Conservation (phyloP, 2,888 invertebrate species). For the Harpagoxenus sublaevis region DNA sequence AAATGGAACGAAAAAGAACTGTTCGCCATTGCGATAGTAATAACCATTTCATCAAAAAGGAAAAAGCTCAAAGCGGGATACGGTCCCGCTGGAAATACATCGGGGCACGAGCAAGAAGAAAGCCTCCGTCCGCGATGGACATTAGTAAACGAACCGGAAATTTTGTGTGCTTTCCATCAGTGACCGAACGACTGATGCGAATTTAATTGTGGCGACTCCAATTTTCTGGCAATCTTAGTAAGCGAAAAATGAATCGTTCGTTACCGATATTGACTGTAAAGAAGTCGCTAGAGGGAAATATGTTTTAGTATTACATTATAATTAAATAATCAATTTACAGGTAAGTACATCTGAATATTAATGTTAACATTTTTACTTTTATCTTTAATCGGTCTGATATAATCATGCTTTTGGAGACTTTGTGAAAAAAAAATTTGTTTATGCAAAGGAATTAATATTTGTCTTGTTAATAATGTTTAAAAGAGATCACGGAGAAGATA, state of each 20-base stretch:
- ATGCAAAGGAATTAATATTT: not conserved
- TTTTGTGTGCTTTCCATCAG: slow-evolving; percentile 49
- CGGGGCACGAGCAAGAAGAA: slow-evolving; percentile 18
- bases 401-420: not conserved
- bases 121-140: slow-evolving; percentile 38
- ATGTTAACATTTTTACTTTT: not conserved
- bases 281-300: not conserved
- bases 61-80: slow-evolving; percentile 34
- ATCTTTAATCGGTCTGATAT: not conserved
- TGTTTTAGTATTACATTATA: not conserved
- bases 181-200: slow-evolving; percentile 16
- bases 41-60: slow-evolving; percentile 57
- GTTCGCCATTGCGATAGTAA: slow-evolving; percentile 43
- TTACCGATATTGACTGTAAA: not conserved
- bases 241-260: slow-evolving; percentile 10
- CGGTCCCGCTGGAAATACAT: slow-evolving; percentile 46
- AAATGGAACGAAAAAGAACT: slow-evolving; percentile 43
- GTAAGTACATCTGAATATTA: not conserved
- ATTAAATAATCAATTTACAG: not conserved
- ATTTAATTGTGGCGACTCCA: slow-evolving; percentile 42
- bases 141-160: slow-evolving; percentile 53
- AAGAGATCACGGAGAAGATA: not conserved
- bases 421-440: not conserved
- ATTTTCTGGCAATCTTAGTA: slow-evolving; percentile 8
- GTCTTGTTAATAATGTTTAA: not conserved